These are phyloP conservation scores for Eriosoma lanigerum DNA, from an alignment of 1,140 invertebrate genomes.

Conservation along the genomic window DNA sequence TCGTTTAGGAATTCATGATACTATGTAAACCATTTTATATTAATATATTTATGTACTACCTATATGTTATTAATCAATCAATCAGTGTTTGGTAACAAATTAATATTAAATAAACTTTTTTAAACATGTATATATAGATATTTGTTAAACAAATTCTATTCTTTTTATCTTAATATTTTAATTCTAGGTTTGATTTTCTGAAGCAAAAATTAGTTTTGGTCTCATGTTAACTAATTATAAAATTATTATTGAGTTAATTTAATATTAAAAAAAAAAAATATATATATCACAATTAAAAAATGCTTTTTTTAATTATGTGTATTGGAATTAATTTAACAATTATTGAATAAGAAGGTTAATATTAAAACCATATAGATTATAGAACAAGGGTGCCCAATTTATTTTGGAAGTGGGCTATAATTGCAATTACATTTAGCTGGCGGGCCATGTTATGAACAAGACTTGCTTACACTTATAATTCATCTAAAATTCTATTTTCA, in stretches of 20 bases:
- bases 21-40: constrained; percentile 62
- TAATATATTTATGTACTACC: background rate
- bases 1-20: constrained; percentile 84
- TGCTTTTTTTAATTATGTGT: no score
- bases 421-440: no score
- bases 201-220: constrained; percentile 23
- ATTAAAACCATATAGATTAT: no score
- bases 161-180: background rate
- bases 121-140: constrained; percentile 10
- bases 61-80: constrained; percentile 27
- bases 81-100: constrained; percentile 1
- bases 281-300: no score
- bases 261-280: no score
- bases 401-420: no score
- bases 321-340: no score
- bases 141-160: constrained; percentile 16
- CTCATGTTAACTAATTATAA: constrained; percentile 42
- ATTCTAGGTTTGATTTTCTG: constrained; percentile 3
- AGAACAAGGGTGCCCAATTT: no score
- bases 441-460: no score
- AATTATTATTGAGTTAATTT: background rate
- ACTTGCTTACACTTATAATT: no score
- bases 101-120: constrained; percentile 15
- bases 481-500: no score
- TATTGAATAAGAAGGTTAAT: no score